Conservation (phyloP, 2,888 invertebrate species). For the Tachina grossa region DNA sequence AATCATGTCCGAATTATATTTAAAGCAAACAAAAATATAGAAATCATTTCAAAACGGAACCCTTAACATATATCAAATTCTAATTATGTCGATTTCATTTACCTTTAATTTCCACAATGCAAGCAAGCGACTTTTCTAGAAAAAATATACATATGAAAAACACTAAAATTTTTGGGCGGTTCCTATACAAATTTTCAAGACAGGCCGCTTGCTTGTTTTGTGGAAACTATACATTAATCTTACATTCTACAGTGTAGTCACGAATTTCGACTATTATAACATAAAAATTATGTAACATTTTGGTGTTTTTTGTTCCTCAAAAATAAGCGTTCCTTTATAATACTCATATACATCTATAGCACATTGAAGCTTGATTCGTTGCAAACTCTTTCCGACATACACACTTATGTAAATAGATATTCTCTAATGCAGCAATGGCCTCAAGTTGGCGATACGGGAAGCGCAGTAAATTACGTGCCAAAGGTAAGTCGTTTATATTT, state of each 20-base stretch:
- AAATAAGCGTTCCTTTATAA: constrained; percentile 28
- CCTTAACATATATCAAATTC: no score
- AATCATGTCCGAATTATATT: no score
- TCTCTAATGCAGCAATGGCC: constrained; percentile 78
- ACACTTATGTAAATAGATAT: neutral
- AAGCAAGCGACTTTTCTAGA: no score
- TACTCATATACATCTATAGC: constrained; percentile 1
- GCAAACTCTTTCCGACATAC: neutral
- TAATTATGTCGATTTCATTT: no score
- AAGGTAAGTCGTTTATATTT: constrained; percentile 77
- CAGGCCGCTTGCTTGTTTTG: no score
- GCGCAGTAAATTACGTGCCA: constrained; percentile 81
- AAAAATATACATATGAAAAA: no score
- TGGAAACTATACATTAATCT: no score
- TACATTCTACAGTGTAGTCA: no score
- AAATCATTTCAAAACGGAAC: neutral
- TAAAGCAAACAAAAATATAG: neutral
- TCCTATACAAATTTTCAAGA: no score
- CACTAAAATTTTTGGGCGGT: no score
- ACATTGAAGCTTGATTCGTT: neutral
- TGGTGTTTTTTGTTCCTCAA: constrained; percentile 42
- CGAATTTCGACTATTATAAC: no score
- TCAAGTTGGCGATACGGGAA: constrained; percentile 83
- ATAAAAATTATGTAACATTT: neutral
- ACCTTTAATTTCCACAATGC: no score